Base-by-base conservation (phyloP, 2,888 invertebrate species). In the Corythucha ciliata region DNA sequence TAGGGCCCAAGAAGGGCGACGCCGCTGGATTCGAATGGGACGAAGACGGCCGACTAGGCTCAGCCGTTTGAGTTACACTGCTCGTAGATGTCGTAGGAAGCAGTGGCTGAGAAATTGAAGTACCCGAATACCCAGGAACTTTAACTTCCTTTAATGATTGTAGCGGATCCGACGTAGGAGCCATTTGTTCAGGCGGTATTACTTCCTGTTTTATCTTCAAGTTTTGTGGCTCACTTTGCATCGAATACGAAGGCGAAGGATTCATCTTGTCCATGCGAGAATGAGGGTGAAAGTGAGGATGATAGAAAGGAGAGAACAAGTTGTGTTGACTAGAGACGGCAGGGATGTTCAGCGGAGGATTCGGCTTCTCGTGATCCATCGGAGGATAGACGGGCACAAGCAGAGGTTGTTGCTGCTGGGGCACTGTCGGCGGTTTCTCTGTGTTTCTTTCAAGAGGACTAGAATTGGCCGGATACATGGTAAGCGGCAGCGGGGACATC, bases 101-200 rank as follows among this genome's bases (percentile, higher is more conserved):
- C 47, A 64, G 55, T 20, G 65, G 62, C 40, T 63, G 65, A 16
- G 64, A 63, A 12, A 62, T 61, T n/a, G 63, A 63, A 7, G 66
- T 62, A 27, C 75, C 74, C 37, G 77, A 73, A 53, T 79, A 76
- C 64, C 82, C 81, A 32, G 82, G 81, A 7, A 84, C 83, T 72
- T 84, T 84, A 1, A 85, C 83, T 66, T 84, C 84, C 65, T 83
- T 82, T 7, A 85, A 69, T 59, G 83, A 83, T 63, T 85, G 84
- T 57, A 85, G 65, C 3, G 85, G 85, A 71, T 85, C 83, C 22
- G 76, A 48, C 8, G 63, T 49, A 3, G 63, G 62, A 10, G 61
- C 54, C 36, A 59, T 47, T 32, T 61, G 59, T 54, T 65, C 60
- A 7, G 63, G 59, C 10, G 65, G 62, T 25, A 66, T 60, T 41